Evolutionary conservation across 1,140 invertebrate genomes (phyloP).

Genomic region (Periplaneta americana): DNA sequence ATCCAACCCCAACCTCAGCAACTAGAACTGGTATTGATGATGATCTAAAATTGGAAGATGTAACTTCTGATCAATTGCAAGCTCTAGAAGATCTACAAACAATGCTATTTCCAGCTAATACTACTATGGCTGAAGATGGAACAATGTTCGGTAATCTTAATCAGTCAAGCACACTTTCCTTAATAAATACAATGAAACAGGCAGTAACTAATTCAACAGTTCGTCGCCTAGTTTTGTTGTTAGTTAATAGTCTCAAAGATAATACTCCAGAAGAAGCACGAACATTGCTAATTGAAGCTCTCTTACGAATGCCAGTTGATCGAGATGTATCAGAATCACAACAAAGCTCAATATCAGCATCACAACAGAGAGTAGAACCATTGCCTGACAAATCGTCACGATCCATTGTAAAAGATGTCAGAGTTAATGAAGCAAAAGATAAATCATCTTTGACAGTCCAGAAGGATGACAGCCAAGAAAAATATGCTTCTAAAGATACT

Average conservation of each 20-base stretch:
- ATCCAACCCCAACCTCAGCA: neutral
- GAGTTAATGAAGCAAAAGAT: neutral
- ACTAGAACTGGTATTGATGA: neutral
- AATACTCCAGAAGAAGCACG: slow-evolving; percentile 57
- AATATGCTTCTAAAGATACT: no score
- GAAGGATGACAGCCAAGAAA: no score
- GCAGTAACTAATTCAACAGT: slow-evolving; percentile 70
- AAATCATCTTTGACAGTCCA: neutral
- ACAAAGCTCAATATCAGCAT: neutral
- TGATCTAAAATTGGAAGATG: neutral
- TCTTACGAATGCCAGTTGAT: slow-evolving; percentile 50
- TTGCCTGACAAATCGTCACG: neutral
- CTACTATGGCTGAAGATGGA: slow-evolving; percentile 41
- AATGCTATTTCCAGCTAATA: neutral
- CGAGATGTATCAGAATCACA: neutral
- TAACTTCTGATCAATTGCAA: neutral
- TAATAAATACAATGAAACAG: slow-evolving; percentile 74
- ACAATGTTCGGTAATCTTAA: slow-evolving; percentile 67
- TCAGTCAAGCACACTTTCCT: slow-evolving; percentile 60
- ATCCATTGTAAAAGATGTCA: neutral
- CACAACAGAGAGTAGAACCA: neutral
- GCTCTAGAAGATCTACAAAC: neutral
- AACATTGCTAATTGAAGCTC: slow-evolving; percentile 54
- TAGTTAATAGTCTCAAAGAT: slow-evolving; percentile 63
- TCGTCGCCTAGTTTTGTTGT: slow-evolving; percentile 61